Percentiles rank a stretch among this genome's conserved stretches.
Evolutionary conservation across 2,113 vertebrate genomes (phyloP).

Genomic region (Isurus oxyrinchus): DNA sequence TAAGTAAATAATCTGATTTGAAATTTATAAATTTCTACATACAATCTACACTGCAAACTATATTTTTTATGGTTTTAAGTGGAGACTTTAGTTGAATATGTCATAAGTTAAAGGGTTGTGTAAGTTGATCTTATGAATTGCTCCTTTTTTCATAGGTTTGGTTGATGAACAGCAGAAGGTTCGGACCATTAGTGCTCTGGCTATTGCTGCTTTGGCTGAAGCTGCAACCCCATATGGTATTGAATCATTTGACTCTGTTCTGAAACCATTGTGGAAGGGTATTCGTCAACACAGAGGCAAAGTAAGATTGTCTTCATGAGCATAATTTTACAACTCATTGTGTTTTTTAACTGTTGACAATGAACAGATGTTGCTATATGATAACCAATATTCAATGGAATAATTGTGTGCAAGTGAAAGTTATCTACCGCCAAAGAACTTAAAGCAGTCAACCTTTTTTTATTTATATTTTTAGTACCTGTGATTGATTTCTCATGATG

Average conservation of each 20-base stretch:
- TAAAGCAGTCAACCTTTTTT: not conserved
- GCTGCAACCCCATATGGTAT: slow-evolving; percentile 97
- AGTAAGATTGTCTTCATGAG: slow-evolving; percentile 52
- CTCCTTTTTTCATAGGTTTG: slow-evolving; percentile 65
- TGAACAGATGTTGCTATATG: not conserved
- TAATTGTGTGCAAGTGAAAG: not conserved
- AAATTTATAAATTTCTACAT: not conserved
- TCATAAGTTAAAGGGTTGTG: not conserved
- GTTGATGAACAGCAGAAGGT: slow-evolving; percentile 99
- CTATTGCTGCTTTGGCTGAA: slow-evolving; percentile 93
- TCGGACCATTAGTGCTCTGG: slow-evolving; percentile 93
- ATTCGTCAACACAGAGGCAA: slow-evolving; percentile 98
- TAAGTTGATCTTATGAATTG: not conserved
- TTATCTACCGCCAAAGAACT: not conserved
- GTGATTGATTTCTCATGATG: not conserved
- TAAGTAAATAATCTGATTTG: not conserved
- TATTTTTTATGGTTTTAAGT: not conserved
- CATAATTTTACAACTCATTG: not conserved
- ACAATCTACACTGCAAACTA: not conserved
- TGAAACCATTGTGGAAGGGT: slow-evolving; percentile 97
- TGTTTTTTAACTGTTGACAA: not conserved
- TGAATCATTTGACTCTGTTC: slow-evolving; percentile 95
- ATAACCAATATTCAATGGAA: not conserved
- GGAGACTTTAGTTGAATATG: not conserved
- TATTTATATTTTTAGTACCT: not conserved